Evolutionary conservation across 1,140 invertebrate genomes (phyloP), one percentile per base, ranked within the genome.

Genomic region (Chironomus striatipennis): DNA sequence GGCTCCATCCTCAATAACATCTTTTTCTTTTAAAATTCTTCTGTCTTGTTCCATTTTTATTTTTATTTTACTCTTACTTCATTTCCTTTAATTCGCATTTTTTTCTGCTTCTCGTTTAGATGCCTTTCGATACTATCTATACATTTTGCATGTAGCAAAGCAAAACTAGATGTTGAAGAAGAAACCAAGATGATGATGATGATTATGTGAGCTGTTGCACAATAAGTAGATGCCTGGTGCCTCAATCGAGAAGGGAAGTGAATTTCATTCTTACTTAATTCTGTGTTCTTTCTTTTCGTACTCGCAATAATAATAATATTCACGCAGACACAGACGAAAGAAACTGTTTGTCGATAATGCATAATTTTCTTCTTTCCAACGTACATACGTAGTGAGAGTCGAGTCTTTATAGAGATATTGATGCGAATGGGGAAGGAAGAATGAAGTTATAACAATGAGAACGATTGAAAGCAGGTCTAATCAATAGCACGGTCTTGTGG

Each of bases 141-240:
- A 57, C 15, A 57, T 10, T n/a, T 57, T n/a, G 47, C 47, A 1
- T 57, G 8, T 1, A 1, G 12, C 4, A 57, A 47, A 47, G 42
- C 5, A 7, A 43, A 15, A 47, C 9, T 9, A 47, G 15, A 47
- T n/a, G n/a, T 10, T 10, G 43, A 57, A 57, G 47, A 57, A 57
- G 12, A 57, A 57, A 15, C 47, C n/a, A n/a, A n/a, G 47, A 57
- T 15, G 12, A 57, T 15, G 47, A 57, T 57, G n/a, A 57, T 57
- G 12, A 57, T 57, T 57, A 57, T 57, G 47, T n/a, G 47, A 57
- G 47, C 47, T 57, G 47, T 57, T 57, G 47, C 47, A 57, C 47
- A 57, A 57, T 57, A 57, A 57, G 47, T n/a, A 57, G 47, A 57
- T 57, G 24, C n/a, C 47, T n/a, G n/a, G 12, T 57, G 47, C 12